Evolutionary conservation across 2,888 invertebrate genomes (phyloP), one percentile per base, ranked within the genome.

Genomic region (Scrobipalpa costella): DNA sequence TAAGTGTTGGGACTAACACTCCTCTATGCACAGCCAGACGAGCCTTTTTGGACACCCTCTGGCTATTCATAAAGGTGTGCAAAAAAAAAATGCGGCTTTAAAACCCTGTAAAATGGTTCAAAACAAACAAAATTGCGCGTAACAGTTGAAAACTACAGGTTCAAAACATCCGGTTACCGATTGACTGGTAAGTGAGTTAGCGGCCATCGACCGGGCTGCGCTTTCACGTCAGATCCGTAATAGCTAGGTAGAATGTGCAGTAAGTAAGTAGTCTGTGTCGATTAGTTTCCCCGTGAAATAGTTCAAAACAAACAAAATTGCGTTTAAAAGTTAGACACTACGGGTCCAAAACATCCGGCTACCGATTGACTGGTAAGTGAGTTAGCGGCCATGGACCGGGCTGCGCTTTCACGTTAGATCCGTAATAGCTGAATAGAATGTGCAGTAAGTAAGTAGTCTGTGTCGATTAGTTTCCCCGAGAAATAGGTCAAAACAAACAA

Each of bases 101-200:
- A n/a, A n/a, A n/a, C n/a, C n/a, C n/a, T n/a, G n/a, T n/a, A n/a
- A n/a, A n/a, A n/a, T n/a, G 17, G 17, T 49, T 19, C n/a, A 19
- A 19, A 19, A 44, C 44, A 44, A 44, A 47, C 47, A n/a, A 15
- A 17, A 17, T 19, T 19, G 19, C 49, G 17, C 1, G n/a, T 49
- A 49, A 49, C 40, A 49, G 49, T 49, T n/a, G 9, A 17, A 1
- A 6, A 19, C 19, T 15, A 8, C 8, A 8, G 6, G 49, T 49
- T n/a, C 49, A 19, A 49, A 49, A 49, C 49, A 49, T 49, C 49
- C 49, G 49, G 49, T n/a, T 49, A 2, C 7, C 19, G 49, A 49
- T 49, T 49, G 49, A 17, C 47, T 5, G 49, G 49, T 49, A 49
- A 49, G 17, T 19, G 49, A 49, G 19, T 49, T 49, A 49, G 49